These are phyloP conservation scores for Troglohyphantes excavatus DNA, from an alignment of 2,888 invertebrate species.

Conservation along the genomic window DNA sequence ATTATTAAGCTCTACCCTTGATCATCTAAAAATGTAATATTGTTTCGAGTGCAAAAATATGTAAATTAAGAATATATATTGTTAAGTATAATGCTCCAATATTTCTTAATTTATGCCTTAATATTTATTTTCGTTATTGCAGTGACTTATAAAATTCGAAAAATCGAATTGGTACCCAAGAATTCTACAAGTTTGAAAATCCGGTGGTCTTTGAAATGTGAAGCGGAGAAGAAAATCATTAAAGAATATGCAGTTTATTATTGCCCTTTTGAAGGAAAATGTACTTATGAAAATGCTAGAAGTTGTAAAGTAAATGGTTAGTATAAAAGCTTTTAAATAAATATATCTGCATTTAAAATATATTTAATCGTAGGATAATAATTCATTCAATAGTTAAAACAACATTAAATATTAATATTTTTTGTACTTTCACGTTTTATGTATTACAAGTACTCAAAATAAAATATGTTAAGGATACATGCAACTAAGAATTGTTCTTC, in stretches of 20 bases:
- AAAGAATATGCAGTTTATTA: conserved; percentile 68
- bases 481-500: too few relatives aligned
- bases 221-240: conserved; percentile 67
- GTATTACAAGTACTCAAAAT: too few relatives aligned
- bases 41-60: too few relatives aligned
- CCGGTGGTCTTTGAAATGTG: conserved; percentile 66
- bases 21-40: too few relatives aligned
- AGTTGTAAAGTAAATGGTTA: conserved; percentile 24
- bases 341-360: neutral
- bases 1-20: too few relatives aligned
- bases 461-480: too few relatives aligned
- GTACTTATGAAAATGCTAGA: conserved; percentile 1
- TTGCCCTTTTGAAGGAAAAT: conserved; percentile 29
- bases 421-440: too few relatives aligned
- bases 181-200: conserved; percentile 71
- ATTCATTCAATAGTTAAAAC: too few relatives aligned
- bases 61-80: too few relatives aligned
- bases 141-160: conserved; percentile 60
- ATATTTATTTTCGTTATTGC: conserved; percentile 8
- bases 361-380: too few relatives aligned
- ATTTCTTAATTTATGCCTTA: neutral
- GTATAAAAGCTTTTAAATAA: neutral
- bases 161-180: conserved; percentile 26
- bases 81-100: too few relatives aligned
- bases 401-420: too few relatives aligned